These are phyloP conservation scores for Linhomoeus sp. DNA, from an alignment of 2,888 invertebrate species.

Conservation along the genomic window DNA sequence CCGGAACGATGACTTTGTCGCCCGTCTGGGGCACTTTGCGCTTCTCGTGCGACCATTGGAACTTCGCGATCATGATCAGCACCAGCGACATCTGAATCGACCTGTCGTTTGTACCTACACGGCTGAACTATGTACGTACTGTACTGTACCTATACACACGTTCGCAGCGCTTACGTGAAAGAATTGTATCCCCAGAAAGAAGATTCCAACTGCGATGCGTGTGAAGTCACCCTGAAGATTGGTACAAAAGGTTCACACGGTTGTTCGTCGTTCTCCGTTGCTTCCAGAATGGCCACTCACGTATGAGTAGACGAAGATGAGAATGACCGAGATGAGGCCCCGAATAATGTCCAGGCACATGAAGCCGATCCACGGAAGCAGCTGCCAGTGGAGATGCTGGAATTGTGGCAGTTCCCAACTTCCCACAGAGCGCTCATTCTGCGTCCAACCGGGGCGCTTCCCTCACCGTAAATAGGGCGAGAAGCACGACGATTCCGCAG, in stretches of 20 bases:
- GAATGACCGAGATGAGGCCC: conserved; percentile 21
- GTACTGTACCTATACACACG: no score
- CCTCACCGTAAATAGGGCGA: conserved; percentile 8
- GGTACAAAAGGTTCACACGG: no score
- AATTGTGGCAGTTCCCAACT: no score
- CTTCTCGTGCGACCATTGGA: no score
- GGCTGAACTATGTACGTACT: no score
- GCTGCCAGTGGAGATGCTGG: conserved; percentile 12
- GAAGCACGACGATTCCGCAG: conserved; percentile 18
- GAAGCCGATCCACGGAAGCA: conserved; percentile 22
- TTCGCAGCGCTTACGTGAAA: conserved; percentile 24
- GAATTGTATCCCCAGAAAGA: conserved; percentile 26
- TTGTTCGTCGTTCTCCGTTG: no score
- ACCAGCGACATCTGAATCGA: conserved; percentile 21
- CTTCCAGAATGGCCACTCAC: not conserved
- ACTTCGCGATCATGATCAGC: conserved; percentile 24
- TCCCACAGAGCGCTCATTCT: no score
- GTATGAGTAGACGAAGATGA: conserved; percentile 20
- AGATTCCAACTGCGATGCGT: conserved; percentile 25
- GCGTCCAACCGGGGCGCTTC: no score
- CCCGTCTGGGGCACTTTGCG: no score
- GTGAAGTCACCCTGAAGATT: conserved; percentile 22
- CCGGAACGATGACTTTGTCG: no score
- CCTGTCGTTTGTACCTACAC: not conserved
- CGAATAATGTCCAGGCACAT: conserved; percentile 24